Conservation (phyloP, 2,888 invertebrate species). For the Drosophila eohydei region DNA sequence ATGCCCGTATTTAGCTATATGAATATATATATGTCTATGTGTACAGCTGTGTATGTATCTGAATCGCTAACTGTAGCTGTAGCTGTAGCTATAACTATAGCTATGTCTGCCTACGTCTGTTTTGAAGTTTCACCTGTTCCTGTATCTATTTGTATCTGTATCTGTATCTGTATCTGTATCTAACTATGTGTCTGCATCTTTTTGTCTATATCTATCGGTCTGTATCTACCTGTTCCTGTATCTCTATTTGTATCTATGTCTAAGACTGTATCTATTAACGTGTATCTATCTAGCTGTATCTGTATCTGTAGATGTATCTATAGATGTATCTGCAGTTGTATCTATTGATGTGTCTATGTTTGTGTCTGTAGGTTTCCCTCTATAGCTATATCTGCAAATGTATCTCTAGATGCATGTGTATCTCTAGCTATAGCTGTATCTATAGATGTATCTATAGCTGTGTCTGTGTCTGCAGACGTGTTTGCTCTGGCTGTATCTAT, state of each 20-base stretch:
- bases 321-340: not conserved
- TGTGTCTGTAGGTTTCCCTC: too few relatives aligned
- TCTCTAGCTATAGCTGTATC: not conserved
- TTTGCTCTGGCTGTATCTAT: too few relatives aligned
- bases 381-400: not conserved
- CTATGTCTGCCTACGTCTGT: not conserved
- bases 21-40: not conserved
- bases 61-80: constrained; percentile 6
- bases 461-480: too few relatives aligned
- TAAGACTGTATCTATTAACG: not conserved
- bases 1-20: constrained; percentile 1
- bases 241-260: not conserved
- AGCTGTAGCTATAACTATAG: constrained; percentile 9
- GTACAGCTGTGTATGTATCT: not conserved
- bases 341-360: not conserved
- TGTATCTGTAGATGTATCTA: not conserved
- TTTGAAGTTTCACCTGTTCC: not conserved
- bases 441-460: constrained; percentile 7
- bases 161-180: constrained; percentile 5
- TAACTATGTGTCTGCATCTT: too few relatives aligned
- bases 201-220: not conserved
- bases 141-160: not conserved
- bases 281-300: not conserved
- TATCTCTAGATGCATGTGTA: not conserved
- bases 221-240: not conserved